phyloP scores from a whole-genome alignment of 2,113 vertebrate species.

The Brachirus orientalis region DNA sequence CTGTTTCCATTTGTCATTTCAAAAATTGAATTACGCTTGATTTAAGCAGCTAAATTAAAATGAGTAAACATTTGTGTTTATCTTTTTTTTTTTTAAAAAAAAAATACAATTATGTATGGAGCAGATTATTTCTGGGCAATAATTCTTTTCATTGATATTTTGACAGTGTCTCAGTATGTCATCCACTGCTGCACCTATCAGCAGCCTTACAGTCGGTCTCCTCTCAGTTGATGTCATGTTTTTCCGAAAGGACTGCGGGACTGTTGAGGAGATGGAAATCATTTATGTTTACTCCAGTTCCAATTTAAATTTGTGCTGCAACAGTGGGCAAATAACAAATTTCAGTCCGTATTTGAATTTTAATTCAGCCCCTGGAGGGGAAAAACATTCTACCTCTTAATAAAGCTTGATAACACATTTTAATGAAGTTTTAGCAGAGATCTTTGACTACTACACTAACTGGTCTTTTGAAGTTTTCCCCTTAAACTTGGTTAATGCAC shows the following conservation, averaged over 20 bases:
- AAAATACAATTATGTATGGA: conserved; percentile 2
- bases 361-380: too few relatives aligned
- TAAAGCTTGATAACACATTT: too few relatives aligned
- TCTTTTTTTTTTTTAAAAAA: background rate
- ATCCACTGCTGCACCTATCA: background rate
- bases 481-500: too few relatives aligned
- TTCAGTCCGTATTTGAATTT: too few relatives aligned
- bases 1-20: conserved; percentile 1
- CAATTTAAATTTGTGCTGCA: conserved; percentile 2
- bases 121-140: background rate
- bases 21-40: background rate
- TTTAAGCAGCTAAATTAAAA: background rate
- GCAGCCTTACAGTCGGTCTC: conserved; percentile 9
- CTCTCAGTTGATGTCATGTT: conserved; percentile 1
- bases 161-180: conserved; percentile 6
- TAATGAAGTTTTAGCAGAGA: too few relatives aligned
- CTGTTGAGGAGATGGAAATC: conserved; percentile 31
- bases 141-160: background rate
- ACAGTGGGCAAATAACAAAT: conserved; percentile 5
- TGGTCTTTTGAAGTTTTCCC: too few relatives aligned
- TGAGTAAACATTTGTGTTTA: too few relatives aligned
- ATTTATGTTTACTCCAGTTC: background rate
- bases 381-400: too few relatives aligned
- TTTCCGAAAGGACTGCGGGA: background rate
- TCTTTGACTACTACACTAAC: too few relatives aligned